Evolutionary conservation across 2,797 vertebrate genomes (phyloP), one percentile per base, ranked within the genome.

Genomic region (Tokudaia tokunoshimensis): DNA sequence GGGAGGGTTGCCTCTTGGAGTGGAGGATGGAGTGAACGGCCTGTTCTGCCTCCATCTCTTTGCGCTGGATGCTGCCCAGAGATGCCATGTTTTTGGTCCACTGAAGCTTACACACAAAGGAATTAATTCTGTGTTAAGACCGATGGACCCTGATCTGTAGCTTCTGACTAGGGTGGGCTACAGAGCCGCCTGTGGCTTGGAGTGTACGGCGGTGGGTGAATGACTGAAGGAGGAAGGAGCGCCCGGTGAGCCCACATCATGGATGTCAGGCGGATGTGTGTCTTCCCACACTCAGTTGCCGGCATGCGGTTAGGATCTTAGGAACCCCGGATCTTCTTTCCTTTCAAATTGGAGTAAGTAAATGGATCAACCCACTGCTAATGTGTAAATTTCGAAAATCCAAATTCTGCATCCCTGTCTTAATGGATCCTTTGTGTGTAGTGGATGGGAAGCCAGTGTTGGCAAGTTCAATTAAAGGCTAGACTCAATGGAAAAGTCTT

Each of bases 341-440:
- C 90, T 93, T 94, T 65, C 55, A 80, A 96, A 78, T 82, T 26
- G 7, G 14, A 89, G 29, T 59, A 65, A 91, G 44, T 86, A 59
- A 79, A 83, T 93, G 55, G 12, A 19, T 67, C 61, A 75, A 41
- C 61, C 22, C 22, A 80, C 31, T 65, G 44, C 41, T 72, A 41
- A 79, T 67, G 74, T 75, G 11, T 92, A 59, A 97, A 34, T 83
- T 96, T 34, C 6, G 61, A 19, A 76, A 79, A 61, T 82, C 67
- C 67, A 47, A 20, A 41, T 85, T 85, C 67, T 79, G 79, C 82
- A 26, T 85, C 85, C 61, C 10, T 57, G 20, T 88, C 72, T 80
- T 87, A 5, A 34, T 47, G 80, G 85, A 3, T 65, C 72, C 31
- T 96, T 61, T 86, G 41, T 65, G 52, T 44, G 34, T 79, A 63